Evolutionary conservation across 2,797 vertebrate species (phyloP).

Genomic region (Ctenopoma kingsleyae): DNA sequence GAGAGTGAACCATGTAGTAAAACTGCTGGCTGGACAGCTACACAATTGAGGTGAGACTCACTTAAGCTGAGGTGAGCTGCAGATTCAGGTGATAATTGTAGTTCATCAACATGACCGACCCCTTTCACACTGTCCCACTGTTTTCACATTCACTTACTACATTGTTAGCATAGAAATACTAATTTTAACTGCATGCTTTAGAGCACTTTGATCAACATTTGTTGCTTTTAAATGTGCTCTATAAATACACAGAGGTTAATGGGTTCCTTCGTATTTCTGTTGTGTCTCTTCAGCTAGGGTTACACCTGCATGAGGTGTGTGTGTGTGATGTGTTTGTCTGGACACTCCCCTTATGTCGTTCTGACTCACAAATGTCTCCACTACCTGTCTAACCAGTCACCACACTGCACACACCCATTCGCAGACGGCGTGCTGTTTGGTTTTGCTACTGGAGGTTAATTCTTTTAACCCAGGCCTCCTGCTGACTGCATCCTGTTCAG

Average conservation of each 20-base stretch:
- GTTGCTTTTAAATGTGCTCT: background rate
- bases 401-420: conserved; percentile 36
- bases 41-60: background rate
- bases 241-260: background rate
- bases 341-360: conserved; percentile 58
- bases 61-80: too few species aligned
- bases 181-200: background rate
- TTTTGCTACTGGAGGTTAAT: conserved; percentile 62
- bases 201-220: background rate
- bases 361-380: conserved; percentile 54
- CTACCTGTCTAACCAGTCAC: conserved; percentile 71
- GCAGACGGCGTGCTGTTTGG: conserved; percentile 29
- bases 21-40: background rate
- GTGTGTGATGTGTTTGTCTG: conserved; percentile 53
- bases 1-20: background rate
- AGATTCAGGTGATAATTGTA: too few species aligned
- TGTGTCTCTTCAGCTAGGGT: conserved; percentile 4
- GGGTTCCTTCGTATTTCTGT: too few species aligned
- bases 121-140: background rate
- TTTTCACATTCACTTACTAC: background rate
- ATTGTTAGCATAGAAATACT: background rate
- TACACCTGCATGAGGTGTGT: conserved; percentile 18
- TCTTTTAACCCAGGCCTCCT: conserved; percentile 64
- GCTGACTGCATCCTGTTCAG: conserved; percentile 42
- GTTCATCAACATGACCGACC: too few species aligned